Percentiles rank a stretch among this genome's conserved stretches.
These are phyloP conservation scores for Enteromius afrohamiltoni DNA, from an alignment of 2,797 vertebrate genomes.

Conservation along the genomic window DNA sequence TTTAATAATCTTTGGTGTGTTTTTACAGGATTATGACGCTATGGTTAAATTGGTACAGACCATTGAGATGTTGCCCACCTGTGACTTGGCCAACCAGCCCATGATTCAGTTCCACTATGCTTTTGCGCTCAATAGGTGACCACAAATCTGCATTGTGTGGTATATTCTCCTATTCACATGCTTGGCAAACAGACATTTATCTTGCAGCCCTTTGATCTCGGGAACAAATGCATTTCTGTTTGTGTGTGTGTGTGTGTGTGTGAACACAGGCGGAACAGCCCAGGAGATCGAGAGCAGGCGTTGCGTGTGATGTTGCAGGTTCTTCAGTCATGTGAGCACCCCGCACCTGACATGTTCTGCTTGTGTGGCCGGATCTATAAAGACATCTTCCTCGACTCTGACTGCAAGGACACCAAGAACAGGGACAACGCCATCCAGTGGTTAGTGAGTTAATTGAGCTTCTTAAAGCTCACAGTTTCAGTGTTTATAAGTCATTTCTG, in stretches of 20 bases:
- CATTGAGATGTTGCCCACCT: conserved; percentile 91
- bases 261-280: conserved; percentile 84
- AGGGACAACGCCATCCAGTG: conserved; percentile 91
- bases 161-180: conserved; percentile 31
- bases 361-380: conserved; percentile 97
- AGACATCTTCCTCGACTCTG: conserved; percentile 93
- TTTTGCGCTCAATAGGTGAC: conserved; percentile 93
- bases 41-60: conserved; percentile 98
- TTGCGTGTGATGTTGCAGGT: conserved; percentile 92
- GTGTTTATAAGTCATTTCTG: neutral
- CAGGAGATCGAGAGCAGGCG: conserved; percentile 89
- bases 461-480: neutral
- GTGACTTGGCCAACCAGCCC: conserved; percentile 90
- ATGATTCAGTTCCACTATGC: conserved; percentile 97
- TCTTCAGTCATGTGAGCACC: conserved; percentile 87
- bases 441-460: conserved; percentile 68
- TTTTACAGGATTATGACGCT: conserved; percentile 89
- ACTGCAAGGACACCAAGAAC: conserved; percentile 88
- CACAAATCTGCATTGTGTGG: conserved; percentile 36
- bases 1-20: neutral
- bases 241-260: conserved; percentile 30
- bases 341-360: conserved; percentile 95
- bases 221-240: conserved; percentile 10
- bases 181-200: conserved; percentile 27
- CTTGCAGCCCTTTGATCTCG: neutral